Base-by-base conservation (phyloP, 2,113 vertebrate species). In the Uria aalge region DNA sequence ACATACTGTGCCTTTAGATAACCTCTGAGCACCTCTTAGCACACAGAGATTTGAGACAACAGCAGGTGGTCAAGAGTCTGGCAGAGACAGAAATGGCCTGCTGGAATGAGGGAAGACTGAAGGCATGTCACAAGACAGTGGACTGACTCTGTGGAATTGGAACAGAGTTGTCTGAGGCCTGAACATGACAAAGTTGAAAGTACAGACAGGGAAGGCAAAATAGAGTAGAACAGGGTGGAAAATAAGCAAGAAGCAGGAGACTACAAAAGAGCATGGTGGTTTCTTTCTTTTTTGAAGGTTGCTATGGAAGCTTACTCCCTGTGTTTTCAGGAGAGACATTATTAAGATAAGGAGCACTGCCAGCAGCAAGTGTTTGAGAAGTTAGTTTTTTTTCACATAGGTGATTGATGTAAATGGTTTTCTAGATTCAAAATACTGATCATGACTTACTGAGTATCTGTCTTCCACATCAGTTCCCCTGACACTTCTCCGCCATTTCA, bases 401-500 rank as follows among this genome's bases (percentile, higher is more conserved):
- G 9, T 67, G 14, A 52, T 40, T 43, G 16, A 79, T 38, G 66
- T 11, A 68, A 60, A 72, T n/a, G 71, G 15, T 45, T 88, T 91
- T 50, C 52, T 60, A 73, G 38, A 67, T 80, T 86, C 20, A 63
- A 94, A 95, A 86, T 53, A 81, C 5, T 50, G 21, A 56, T 64
- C 83, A 38, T 62, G 55, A 98, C 98, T 98, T 97, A 98, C 98
- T 47, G 89, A 93, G 29, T 98, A 98, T 94, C 85, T 97, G 84
- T 98, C 98, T 92, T 97, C 95, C 18, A 91, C 87, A 63, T 94
- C 97, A 80, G 97, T 91, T 63, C 95, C 97, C 86, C 92, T 97
- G 43, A 60, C 30, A 77, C 97, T 99, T 91, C 98, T 98, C 80
- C 56, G 96, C 99, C 99, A 99, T 45, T 95, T 98, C 88, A 99